phyloP scores from a whole-genome alignment of 2,888 invertebrate species.

The Drosophila formosana region DNA sequence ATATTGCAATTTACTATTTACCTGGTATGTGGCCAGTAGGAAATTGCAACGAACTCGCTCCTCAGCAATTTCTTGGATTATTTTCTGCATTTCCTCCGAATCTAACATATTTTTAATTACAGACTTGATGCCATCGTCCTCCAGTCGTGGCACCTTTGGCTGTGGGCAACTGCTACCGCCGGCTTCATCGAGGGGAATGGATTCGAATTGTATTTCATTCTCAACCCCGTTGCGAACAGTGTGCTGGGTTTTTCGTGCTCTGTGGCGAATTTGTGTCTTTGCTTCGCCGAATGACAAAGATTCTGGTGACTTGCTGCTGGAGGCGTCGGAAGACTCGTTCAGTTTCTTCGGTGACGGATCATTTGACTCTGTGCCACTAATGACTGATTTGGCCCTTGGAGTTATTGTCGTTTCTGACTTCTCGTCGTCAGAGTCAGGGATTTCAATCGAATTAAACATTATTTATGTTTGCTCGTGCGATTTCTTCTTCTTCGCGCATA shows the following conservation, averaged over 20 bases:
- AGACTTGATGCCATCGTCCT: background rate
- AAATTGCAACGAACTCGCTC: conserved; percentile 71
- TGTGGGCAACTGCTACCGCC: background rate
- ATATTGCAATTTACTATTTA: conserved; percentile 2
- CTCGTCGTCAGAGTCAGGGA: conserved; percentile 69
- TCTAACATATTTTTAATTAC: conserved; percentile 39
- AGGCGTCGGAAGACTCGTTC: background rate
- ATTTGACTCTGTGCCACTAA: conserved; percentile 1
- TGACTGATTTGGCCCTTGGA: conserved; percentile 5
- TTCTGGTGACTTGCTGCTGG: background rate
- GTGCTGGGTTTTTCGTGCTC: conserved; percentile 62
- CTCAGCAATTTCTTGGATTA: conserved; percentile 53
- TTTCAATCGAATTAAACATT: conserved; percentile 61
- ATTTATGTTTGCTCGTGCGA: background rate
- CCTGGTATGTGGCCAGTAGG: conserved; percentile 55
- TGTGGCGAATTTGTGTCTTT: conserved; percentile 37
- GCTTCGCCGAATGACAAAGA: conserved; percentile 36
- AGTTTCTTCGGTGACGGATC: conserved; percentile 35
- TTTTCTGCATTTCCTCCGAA: conserved; percentile 37
- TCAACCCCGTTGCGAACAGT: conserved; percentile 51
- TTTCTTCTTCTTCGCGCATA: conserved; percentile 15
- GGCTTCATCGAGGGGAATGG: conserved; percentile 37
- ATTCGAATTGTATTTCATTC: conserved; percentile 62
- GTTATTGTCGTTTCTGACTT: background rate
- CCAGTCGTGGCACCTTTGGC: background rate